Evolutionary conservation across 2,113 vertebrate species (phyloP).

Genomic region (Emydocephalus ijimae): DNA sequence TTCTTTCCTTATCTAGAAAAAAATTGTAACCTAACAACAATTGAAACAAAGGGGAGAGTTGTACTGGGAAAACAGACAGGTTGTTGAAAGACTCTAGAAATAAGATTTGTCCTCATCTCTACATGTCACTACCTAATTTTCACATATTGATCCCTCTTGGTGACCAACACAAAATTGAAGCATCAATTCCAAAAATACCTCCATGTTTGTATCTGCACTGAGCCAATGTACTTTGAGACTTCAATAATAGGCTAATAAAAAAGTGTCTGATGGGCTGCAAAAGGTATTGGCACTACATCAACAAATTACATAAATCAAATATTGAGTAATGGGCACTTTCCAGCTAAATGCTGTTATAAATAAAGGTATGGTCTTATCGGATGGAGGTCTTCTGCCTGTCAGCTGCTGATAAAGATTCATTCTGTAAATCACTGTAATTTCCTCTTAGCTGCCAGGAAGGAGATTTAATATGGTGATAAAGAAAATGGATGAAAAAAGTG

Average conservation of each 20-base stretch:
- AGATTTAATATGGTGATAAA: slow-evolving; percentile 70
- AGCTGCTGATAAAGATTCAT: slow-evolving; percentile 69
- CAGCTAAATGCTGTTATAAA: slow-evolving; percentile 71
- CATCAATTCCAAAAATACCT: background rate
- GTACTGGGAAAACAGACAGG: background rate
- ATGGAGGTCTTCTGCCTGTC: slow-evolving; percentile 44
- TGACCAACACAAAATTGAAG: slow-evolving; percentile 23
- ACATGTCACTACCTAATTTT: background rate
- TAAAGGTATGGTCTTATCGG: slow-evolving; percentile 61
- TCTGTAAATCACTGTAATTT: slow-evolving; percentile 71
- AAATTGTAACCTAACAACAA: background rate
- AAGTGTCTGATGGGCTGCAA: slow-evolving; percentile 45
- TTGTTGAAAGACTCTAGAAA: background rate
- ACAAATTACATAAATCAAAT: slow-evolving; percentile 64
- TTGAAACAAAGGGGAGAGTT: background rate
- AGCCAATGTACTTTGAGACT: slow-evolving; percentile 45
- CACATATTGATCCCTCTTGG: background rate
- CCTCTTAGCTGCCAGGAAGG: slow-evolving; percentile 59
- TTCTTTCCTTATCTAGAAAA: background rate
- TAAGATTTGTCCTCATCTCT: background rate
- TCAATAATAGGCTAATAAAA: slow-evolving; percentile 44
- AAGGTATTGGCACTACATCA: slow-evolving; percentile 48
- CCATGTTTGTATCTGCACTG: slow-evolving; percentile 30
- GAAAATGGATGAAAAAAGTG: slow-evolving; percentile 44
- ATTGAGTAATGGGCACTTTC: slow-evolving; percentile 53